phyloP scores from a whole-genome alignment of 1,140 invertebrate genomes.

The Drosophila takahashii region DNA sequence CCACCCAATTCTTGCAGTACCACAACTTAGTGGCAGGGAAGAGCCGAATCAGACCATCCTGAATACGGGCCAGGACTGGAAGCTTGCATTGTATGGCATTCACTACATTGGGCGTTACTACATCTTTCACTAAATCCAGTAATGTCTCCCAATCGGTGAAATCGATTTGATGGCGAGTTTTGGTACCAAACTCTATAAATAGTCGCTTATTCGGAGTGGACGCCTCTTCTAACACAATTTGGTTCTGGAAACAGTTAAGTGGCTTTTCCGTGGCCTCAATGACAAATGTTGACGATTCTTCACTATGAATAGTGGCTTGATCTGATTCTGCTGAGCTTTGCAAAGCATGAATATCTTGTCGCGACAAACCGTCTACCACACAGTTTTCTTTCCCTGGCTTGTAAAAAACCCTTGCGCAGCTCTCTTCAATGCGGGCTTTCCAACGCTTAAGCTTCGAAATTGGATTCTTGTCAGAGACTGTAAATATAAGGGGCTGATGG shows the following conservation, averaged over 20 bases:
- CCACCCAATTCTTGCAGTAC: not conserved
- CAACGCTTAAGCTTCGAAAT: too few species aligned
- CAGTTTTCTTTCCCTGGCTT: slow-evolving; percentile 76
- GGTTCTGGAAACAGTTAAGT: slow-evolving; percentile 20
- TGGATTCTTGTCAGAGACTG: too few species aligned
- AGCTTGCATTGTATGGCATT: slow-evolving; percentile 1
- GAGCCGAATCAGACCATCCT: not conserved
- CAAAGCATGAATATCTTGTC: not conserved
- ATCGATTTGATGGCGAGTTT: too few species aligned
- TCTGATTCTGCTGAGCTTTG: too few species aligned
- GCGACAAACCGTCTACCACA: slow-evolving; percentile 46
- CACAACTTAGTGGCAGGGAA: not conserved
- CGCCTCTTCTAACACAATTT: slow-evolving; percentile 10
- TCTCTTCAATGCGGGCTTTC: slow-evolving; percentile 5
- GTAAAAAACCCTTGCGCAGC: not conserved
- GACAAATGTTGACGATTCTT: slow-evolving; percentile 9
- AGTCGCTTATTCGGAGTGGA: too few species aligned
- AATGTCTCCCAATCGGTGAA: too few species aligned
- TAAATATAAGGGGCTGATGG: slow-evolving; percentile 1
- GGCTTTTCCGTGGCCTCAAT: slow-evolving; percentile 23
- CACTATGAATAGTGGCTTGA: slow-evolving; percentile 8
- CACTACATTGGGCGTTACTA: not conserved
- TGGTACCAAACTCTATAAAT: too few species aligned
- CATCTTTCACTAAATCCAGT: too few species aligned
- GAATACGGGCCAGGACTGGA: slow-evolving; percentile 1